Percentiles rank a stretch among this genome's conserved stretches.
These are phyloP conservation scores for Sabatieria punctata DNA, from an alignment of 2,888 invertebrate species.

Conservation along the genomic window DNA sequence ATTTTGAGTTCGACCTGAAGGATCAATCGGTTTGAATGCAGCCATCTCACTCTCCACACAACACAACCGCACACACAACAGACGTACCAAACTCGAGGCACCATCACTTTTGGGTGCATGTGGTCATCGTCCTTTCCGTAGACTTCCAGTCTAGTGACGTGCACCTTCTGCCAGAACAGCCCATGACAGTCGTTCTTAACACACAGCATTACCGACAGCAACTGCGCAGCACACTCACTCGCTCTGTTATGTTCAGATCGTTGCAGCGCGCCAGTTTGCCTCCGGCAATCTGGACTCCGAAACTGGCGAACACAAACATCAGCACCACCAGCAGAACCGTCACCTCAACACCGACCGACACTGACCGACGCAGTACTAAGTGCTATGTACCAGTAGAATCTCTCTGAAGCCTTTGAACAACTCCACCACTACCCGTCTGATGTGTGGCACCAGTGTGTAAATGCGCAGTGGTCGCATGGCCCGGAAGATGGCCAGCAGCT, in stretches of 20 bases:
- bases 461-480: slow-evolving; percentile 88
- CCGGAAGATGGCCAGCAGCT: slow-evolving; percentile 83
- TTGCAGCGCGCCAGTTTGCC: slow-evolving; percentile 89
- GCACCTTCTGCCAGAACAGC: slow-evolving; percentile 80
- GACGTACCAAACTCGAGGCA: slow-evolving; percentile 80
- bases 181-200: slow-evolving; percentile 73
- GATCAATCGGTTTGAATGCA: background rate
- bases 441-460: slow-evolving; percentile 93
- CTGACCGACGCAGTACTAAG: background rate
- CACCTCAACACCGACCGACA: slow-evolving; percentile 48
- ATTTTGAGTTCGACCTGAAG: slow-evolving; percentile 37
- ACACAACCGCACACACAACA: background rate
- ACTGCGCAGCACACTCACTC: background rate
- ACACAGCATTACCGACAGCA: slow-evolving; percentile 5
- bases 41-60: no score
- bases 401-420: slow-evolving; percentile 95
- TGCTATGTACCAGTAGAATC: slow-evolving; percentile 59
- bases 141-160: slow-evolving; percentile 94
- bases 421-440: slow-evolving; percentile 97
- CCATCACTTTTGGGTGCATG: slow-evolving; percentile 79
- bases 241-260: slow-evolving; percentile 57
- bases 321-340: slow-evolving; percentile 84
- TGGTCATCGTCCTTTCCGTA: slow-evolving; percentile 53
- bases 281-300: slow-evolving; percentile 92
- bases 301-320: slow-evolving; percentile 98